These are phyloP conservation scores for Salminus brasiliensis DNA, from an alignment of 2,113 vertebrate species.

Conservation along the genomic window DNA sequence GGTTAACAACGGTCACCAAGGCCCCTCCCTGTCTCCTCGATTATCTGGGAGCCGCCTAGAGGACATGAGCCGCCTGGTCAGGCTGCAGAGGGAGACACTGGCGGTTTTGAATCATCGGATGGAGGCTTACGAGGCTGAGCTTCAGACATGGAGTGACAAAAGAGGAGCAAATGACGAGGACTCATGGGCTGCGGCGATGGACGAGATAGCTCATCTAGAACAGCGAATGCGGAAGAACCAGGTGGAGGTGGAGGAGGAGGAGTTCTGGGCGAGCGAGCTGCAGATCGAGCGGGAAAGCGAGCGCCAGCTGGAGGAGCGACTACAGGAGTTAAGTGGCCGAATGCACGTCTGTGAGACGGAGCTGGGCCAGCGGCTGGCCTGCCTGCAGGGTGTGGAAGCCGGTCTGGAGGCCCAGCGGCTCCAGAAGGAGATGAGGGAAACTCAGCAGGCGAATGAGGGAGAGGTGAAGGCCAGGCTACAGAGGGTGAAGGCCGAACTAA, in stretches of 20 bases:
- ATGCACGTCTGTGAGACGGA: slow-evolving; percentile 85
- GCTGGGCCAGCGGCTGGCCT: slow-evolving; percentile 83
- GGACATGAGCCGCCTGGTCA: slow-evolving; percentile 86
- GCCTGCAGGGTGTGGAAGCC: slow-evolving; percentile 85
- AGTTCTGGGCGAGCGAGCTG: slow-evolving; percentile 96
- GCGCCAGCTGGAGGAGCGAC: slow-evolving; percentile 91
- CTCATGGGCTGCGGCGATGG: slow-evolving; percentile 73
- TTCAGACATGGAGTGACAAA: slow-evolving; percentile 84
- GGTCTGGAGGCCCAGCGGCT: slow-evolving; percentile 89
- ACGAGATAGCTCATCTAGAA: slow-evolving; percentile 88
- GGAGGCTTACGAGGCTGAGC: slow-evolving; percentile 83
- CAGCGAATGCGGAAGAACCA: slow-evolving; percentile 90
- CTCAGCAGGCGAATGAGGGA: slow-evolving; percentile 88
- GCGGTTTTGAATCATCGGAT: slow-evolving; percentile 85
- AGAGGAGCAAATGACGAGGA: slow-evolving; percentile 66
- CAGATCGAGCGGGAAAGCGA: slow-evolving; percentile 97
- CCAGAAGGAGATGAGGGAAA: slow-evolving; percentile 85
- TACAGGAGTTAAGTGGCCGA: slow-evolving; percentile 86
- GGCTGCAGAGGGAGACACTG: slow-evolving; percentile 89
- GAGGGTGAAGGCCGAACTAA: slow-evolving; percentile 86
- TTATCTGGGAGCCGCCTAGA: slow-evolving; percentile 77
- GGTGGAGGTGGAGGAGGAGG: slow-evolving; percentile 95
- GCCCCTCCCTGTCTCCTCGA: slow-evolving; percentile 57
- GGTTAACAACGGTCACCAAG: slow-evolving; percentile 64
- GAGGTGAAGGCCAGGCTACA: slow-evolving; percentile 88